These are phyloP conservation scores for Nasonia giraulti DNA, from an alignment of 1,140 invertebrate species.

Conservation along the genomic window DNA sequence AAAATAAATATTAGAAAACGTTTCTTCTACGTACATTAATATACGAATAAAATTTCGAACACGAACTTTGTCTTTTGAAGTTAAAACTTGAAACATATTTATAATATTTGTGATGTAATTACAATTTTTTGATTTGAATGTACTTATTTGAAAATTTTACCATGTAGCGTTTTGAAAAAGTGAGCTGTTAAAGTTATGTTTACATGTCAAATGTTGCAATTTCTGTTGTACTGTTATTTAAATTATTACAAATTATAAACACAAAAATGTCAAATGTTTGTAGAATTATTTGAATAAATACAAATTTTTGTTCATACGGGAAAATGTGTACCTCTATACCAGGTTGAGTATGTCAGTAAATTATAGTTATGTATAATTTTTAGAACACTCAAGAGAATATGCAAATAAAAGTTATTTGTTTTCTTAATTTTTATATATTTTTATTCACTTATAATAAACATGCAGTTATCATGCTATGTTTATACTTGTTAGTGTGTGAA, in stretches of 20 bases:
- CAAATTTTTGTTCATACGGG: conserved; percentile 26
- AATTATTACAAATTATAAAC: conserved; percentile 4
- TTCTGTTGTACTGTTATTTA: conserved; percentile 18
- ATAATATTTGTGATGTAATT: conserved; percentile 29
- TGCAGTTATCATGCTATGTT: neutral
- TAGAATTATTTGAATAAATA: conserved; percentile 6
- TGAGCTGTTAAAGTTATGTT: conserved; percentile 12
- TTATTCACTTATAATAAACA: conserved; percentile 7
- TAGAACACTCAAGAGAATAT: neutral
- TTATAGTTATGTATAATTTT: conserved; percentile 22
- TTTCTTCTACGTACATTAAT: conserved; percentile 38
- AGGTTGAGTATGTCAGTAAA: neutral
- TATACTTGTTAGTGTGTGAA: conserved; percentile 12
- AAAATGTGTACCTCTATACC: neutral
- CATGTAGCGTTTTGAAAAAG: neutral
- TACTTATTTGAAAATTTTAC: neutral
- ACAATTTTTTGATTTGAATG: conserved; percentile 8
- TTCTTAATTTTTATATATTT: neutral
- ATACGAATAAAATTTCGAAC: conserved; percentile 45
- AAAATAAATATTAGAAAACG: conserved; percentile 34
- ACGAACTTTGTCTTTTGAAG: conserved; percentile 43
- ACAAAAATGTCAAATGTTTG: neutral
- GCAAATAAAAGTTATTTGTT: conserved; percentile 5
- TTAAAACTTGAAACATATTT: conserved; percentile 25
- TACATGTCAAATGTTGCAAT: conserved; percentile 15